Evolutionary conservation across 1,140 invertebrate genomes (phyloP), one percentile per base, ranked within the genome.

Genomic region (Marisa cornuarietis): DNA sequence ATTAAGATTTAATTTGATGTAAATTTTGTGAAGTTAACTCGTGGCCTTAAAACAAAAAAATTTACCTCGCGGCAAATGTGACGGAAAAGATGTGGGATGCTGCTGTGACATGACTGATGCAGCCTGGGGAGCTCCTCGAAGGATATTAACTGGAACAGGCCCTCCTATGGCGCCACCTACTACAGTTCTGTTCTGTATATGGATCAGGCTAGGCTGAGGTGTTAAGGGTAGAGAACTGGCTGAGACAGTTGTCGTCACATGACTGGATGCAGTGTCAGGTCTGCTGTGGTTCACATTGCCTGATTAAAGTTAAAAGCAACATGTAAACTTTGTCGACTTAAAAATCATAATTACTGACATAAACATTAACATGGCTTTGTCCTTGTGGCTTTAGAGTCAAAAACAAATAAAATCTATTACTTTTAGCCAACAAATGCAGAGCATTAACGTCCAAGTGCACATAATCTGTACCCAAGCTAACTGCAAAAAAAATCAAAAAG

Each of bases 51-150:
- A 42, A 63, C 49, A 16, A 51, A 13, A n/a, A 69, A 14, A 69
- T 68, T 16, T 49, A 81, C 80, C 80, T 78, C 80, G 77, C 9
- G 80, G 80, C 54, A 81, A 71, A 31, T 81, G 80, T 65, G 80
- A 49, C 7, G 80, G 66, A 66, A 78, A 81, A 14, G 78, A 58
- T 61, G 76, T 31, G 0, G 71, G 76, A 42, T 77, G 75, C 22
- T 81, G 80, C 26, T 72, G 78, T 13, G 71, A 79, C 71, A 79
- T 79, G 26, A 18, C 49, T 54, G 49, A 61, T 20, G 58, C 42
- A 26, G 73, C 20, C 42, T 24, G 31, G 18, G 73, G 1, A 3
- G 73, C 20, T 24, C 51, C 22, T 18, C 73, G 14, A 75, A 20
- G 52, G 51, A 75, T 20, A 51, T 22, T 24, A 51, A 54, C 31